Base-by-base conservation (phyloP, 2,797 vertebrate genomes). In the Columba guinea region DNA sequence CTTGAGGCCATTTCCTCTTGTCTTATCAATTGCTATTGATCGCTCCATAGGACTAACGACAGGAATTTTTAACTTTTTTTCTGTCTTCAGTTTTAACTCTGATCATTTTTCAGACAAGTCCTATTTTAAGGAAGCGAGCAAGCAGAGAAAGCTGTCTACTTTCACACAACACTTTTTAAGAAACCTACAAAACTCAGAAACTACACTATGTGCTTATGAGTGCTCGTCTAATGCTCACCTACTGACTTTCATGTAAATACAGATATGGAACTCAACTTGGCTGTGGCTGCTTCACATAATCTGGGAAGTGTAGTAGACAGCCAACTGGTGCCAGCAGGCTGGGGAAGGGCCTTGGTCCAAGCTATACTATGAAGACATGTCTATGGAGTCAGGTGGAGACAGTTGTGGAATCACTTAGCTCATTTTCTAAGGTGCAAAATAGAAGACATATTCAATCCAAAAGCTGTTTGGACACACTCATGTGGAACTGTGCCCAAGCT, bases 371-470 rank as follows among this genome's bases (percentile, higher is more conserved):
- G 67, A 94, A 93, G 90, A 69, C 69, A 90, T 73, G 94, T 91
- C 93, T 94, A 11, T 58, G 37, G 68, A 90, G 94, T 94, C 94
- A 94, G 82, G 69, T 75, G 87, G 91, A 95, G 85, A 79, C 69
- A 48, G 85, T 41, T 84, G 32, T 94, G 95, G 96, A 96, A 96
- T 12, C 86, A 87, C 65, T 95, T 94, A 95, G 91, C 76, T 96
- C 94, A 95, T 90, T 95, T 88, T 96, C 87, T 95, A 86, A 93
- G 82, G 69, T 81, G 90, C 87, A 96, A 91, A 94, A 93, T 88
- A 85, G 93, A 93, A 96, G 94, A 93, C 37, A 62, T 18, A 28
- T 71, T 86, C 90, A 91, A 59, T 90, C 91, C 93, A 94, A 95
- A 95, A 86, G 59, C 91, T 94, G 95, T 91, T 93, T 84, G 95